Evolutionary conservation across 1,140 invertebrate species (phyloP), one percentile per base, ranked within the genome.

Genomic region (Drosophila fuyamai): DNA sequence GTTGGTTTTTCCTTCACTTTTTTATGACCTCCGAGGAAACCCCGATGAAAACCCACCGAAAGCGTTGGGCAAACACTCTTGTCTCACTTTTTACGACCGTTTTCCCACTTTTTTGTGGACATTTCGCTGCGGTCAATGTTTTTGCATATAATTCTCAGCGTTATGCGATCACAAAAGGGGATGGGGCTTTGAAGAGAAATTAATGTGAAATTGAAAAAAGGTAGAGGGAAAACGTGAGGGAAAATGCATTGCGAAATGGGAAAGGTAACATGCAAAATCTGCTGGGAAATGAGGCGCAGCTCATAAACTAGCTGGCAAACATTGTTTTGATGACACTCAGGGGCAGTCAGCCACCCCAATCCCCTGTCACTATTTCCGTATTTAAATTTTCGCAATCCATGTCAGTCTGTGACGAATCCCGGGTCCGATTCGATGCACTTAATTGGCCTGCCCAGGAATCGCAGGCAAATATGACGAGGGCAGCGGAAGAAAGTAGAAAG

Each of bases 241-340:
- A 61, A 41, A 65, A 71, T 56, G 50, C 50, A 48, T 48, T 46
- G 32, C 40, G 16, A 61, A 74, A 61, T 48, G 59, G 32, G 50
- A 70, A 81, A 67, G 47, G 56, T 43, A 66, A 81, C 41, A 80
- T 70, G 80, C 41, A 65, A 83, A 76, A 80, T 57, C 48, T 36
- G 62, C 44, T 61, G 71, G 70, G 56, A 65, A 81, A 77, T 62
- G 46, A 83, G 76, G 65, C 75, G 62, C 83, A 86, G 80, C 83
- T 83, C 84, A 88, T 88, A 88, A 88, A 88, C 83, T 88, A 88
- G 55, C 76, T 77, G 80, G 53, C 83, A 88, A 88, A 88, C 83
- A 83, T 88, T 88, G 83, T 88, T 88, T 86, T 86, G 83, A 86
- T 86, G 83, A 86, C 83, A 86, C 83, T 86, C 76, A 83, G 83